Evolutionary conservation across 2,113 vertebrate genomes (phyloP).

Genomic region (Fukomys damarensis): DNA sequence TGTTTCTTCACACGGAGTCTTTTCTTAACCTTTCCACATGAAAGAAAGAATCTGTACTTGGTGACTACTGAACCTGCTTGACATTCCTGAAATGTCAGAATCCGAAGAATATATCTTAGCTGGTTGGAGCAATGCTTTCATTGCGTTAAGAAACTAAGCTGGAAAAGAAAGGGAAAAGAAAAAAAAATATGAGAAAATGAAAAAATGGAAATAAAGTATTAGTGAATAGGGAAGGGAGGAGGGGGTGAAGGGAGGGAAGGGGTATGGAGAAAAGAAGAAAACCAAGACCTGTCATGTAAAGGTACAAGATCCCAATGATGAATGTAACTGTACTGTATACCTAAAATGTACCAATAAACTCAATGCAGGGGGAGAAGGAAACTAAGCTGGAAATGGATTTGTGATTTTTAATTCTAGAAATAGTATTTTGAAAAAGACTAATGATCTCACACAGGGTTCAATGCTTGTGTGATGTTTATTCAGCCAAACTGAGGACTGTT

Average conservation of each 20-base stretch:
- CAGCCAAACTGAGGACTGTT: constrained; percentile 62
- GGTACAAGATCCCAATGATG: too few relatives aligned
- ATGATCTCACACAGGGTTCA: constrained; percentile 69
- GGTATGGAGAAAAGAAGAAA: too few relatives aligned
- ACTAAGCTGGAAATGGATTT: constrained; percentile 74
- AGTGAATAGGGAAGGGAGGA: too few relatives aligned
- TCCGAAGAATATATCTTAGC: constrained; percentile 78
- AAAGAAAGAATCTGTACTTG: constrained; percentile 77
- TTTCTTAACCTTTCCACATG: constrained; percentile 74
- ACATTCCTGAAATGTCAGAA: constrained; percentile 81
- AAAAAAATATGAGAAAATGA: too few relatives aligned
- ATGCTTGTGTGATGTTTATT: constrained; percentile 65
- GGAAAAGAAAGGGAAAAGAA: too few relatives aligned
- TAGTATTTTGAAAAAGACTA: constrained; percentile 76
- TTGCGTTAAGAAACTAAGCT: constrained; percentile 76
- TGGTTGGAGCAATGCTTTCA: constrained; percentile 76
- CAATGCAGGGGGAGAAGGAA: too few relatives aligned
- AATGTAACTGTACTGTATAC: too few relatives aligned
- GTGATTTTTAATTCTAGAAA: constrained; percentile 80
- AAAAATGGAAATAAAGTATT: too few relatives aligned
- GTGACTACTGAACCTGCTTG: constrained; percentile 80
- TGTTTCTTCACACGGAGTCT: constrained; percentile 66
- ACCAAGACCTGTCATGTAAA: too few relatives aligned
- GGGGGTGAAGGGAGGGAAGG: too few relatives aligned
- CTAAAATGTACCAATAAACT: too few relatives aligned